These are phyloP conservation scores for Drosophila yooni DNA, from an alignment of 2,888 invertebrate species.

Conservation along the genomic window DNA sequence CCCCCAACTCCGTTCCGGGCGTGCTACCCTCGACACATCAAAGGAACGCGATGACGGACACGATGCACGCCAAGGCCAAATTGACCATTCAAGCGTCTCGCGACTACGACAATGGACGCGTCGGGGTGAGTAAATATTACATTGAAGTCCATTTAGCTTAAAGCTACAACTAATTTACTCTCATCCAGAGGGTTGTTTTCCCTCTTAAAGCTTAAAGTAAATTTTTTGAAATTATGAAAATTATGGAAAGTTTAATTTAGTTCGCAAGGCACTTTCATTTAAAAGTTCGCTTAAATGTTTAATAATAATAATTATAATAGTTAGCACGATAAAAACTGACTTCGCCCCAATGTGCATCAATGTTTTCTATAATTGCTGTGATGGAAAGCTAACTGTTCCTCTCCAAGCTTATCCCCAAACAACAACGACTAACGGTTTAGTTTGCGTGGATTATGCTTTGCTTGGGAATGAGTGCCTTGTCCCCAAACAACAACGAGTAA, in stretches of 20 bases:
- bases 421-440: not conserved
- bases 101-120: constrained; percentile 91
- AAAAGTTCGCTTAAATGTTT: not conserved
- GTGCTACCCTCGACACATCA: constrained; percentile 82
- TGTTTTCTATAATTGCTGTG: not conserved
- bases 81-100: constrained; percentile 91
- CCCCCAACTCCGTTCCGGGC: constrained; percentile 63
- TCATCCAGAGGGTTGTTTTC: not conserved
- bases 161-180: constrained; percentile 8
- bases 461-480: not conserved
- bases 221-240: not conserved
- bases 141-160: constrained; percentile 6
- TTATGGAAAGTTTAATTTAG: not conserved
- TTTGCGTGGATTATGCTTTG: not conserved
- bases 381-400: not conserved
- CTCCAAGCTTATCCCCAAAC: not conserved
- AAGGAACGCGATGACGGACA: constrained; percentile 94
- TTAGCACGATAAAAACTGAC: not conserved
- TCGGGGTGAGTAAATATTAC: constrained; percentile 83
- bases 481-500: no score
- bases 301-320: not conserved
- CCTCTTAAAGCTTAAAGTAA: not conserved
- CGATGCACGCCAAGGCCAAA: constrained; percentile 94
- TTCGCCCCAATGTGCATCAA: not conserved
- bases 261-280: not conserved